Conservation (phyloP, 2,888 invertebrate genomes). For the Sinohyriopsis cumingii region DNA sequence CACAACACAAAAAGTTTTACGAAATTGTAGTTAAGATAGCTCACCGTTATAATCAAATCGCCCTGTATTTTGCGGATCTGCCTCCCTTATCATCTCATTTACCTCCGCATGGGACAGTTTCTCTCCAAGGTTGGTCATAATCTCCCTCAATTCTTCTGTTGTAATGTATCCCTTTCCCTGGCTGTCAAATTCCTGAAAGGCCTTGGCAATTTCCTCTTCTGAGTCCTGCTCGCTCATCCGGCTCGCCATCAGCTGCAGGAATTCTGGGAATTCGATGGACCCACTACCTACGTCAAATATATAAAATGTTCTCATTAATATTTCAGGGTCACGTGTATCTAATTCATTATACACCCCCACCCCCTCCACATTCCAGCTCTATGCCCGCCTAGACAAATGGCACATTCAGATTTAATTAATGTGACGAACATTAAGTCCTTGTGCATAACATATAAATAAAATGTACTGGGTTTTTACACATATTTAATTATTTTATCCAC, state of each 20-base stretch:
- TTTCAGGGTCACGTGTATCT: no score
- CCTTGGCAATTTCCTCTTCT: neutral
- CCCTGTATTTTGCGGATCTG: neutral
- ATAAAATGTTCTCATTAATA: no score
- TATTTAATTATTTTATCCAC: no score
- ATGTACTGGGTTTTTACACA: no score
- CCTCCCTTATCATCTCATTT: constrained; percentile 4
- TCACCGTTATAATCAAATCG: constrained; percentile 1
- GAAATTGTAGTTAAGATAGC: neutral
- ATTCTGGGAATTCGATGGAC: constrained; percentile 1
- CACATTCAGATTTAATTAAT: no score
- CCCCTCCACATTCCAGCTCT: no score
- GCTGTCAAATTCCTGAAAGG: constrained; percentile 2
- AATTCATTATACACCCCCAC: no score
- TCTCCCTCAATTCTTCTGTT: neutral
- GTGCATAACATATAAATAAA: no score
- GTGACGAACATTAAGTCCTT: no score
- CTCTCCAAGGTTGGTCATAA: constrained; percentile 7
- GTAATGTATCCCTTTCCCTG: constrained; percentile 4
- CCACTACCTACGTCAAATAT: neutral
- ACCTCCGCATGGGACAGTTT: constrained; percentile 3
- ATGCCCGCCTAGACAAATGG: no score
- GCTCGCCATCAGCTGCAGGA: neutral
- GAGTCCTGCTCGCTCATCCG: neutral
- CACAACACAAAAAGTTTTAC: no score